Evolutionary conservation across 2,888 invertebrate species (phyloP), one percentile per base, ranked within the genome.

Genomic region (Ditula angustiorana): DNA sequence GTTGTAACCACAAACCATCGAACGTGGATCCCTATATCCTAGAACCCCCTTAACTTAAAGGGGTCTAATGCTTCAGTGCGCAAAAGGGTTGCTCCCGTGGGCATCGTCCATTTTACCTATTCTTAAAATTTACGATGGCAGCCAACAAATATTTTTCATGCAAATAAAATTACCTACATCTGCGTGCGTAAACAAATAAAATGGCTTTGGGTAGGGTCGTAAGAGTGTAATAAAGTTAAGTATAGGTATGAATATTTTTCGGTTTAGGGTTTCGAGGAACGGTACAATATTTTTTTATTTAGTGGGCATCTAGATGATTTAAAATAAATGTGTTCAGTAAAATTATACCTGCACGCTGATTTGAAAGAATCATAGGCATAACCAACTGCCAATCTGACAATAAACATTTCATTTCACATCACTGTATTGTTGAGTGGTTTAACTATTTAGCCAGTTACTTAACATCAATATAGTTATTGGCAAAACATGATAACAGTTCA

Each of bases 71-170:
- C 23, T 16, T 30, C 24, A 59, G 21, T 46, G 7, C n/a, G 46
- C 46, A 58, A 64, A 73, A 76, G 76, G 75, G 75, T 75, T 66
- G 66, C 37, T 73, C 79, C 75, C 82, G 50, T 30, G 75, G 72
- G 79, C 60, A 67, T 68, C 72, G 68, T 79, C 61, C 64, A 65
- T 73, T 69, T 66, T 53, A 66, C 69, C 70, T 62, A 67, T 68
- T 69, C 69, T 59, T 53, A 58, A 66, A 68, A 69, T 68, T 72
- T 70, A 70, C 70, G 74, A 64, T 55, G 19, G 63, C 57, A 56
- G 64, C 30, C 62, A 44, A 61, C 70, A 67, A 71, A 70, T 71
- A 78, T 79, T 78, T 76, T 76, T 73, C 73, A 77, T 75, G 73
- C 72, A 75, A 79, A 78, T 76, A 78, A 73, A 75, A 71, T 71